Evolutionary conservation across 1,140 invertebrate genomes (phyloP).

Genomic region (Drosophila pachea): DNA sequence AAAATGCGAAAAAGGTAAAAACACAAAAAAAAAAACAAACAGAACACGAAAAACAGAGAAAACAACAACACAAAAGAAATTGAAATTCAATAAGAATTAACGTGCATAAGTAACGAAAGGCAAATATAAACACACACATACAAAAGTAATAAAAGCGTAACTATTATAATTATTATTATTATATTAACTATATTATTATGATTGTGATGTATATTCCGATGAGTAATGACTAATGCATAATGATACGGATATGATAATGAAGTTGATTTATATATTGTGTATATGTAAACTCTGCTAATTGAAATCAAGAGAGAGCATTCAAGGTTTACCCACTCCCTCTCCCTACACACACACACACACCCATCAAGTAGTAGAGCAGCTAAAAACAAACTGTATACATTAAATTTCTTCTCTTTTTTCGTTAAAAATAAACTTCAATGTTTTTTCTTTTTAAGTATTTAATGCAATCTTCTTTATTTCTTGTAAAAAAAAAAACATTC

Average conservation of each 20-base stretch:
- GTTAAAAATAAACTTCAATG: slow-evolving; percentile 40
- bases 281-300: slow-evolving; percentile 58
- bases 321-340: slow-evolving; percentile 34
- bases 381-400: slow-evolving; percentile 22
- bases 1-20: slow-evolving; percentile 31
- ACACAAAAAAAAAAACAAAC: slow-evolving; percentile 41
- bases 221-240: slow-evolving; percentile 70
- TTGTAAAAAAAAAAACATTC: slow-evolving; percentile 59
- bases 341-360: slow-evolving; percentile 25
- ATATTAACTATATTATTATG: slow-evolving; percentile 67
- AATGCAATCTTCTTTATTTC: slow-evolving; percentile 63
- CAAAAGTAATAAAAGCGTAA: slow-evolving; percentile 53
- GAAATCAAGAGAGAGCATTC: slow-evolving; percentile 45
- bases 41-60: slow-evolving; percentile 34
- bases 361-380: slow-evolving; percentile 1
- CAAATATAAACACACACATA: slow-evolving; percentile 46
- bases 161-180: slow-evolving; percentile 69
- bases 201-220: slow-evolving; percentile 77
- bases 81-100: slow-evolving; percentile 23
- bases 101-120: slow-evolving; percentile 29
- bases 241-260: slow-evolving; percentile 77
- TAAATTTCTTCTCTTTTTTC: slow-evolving; percentile 25
- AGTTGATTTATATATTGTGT: slow-evolving; percentile 76
- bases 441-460: slow-evolving; percentile 59
- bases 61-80: slow-evolving; percentile 27